Evolutionary conservation across 2,888 invertebrate species (phyloP), one percentile per base, ranked within the genome.

Genomic region (Drosophila prostipennis): DNA sequence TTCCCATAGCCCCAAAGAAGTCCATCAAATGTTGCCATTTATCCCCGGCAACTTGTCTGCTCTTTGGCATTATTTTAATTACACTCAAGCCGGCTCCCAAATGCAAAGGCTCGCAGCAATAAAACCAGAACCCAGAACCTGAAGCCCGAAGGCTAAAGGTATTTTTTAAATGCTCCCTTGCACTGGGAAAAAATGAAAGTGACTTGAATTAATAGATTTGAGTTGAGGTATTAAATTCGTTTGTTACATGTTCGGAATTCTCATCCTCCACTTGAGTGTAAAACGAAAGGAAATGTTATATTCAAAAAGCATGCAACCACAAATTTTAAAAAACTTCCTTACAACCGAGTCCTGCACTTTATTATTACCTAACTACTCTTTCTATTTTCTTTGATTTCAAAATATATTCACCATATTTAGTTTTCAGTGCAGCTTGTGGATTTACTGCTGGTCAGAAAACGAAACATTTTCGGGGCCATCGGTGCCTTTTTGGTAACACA

Each of bases 401-500:
- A 23, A 14, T 32, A n/a, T 10, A 6, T 11, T 32, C 0, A 16
- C 29, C 2, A 29, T 0, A 29, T 32, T 32, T 11, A 2, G 3
- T 16, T 46, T 6, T 7, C 67, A 63, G 61, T 70, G 64, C 34
- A 39, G n/a, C 10, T 5, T 29, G 14, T 55, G 70, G 71, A 65
- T 56, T 39, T 67, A 16, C 43, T 45, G 26, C 43, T 45, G 69
- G 69, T 23, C 55, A 55, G 70, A 65, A 69, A 65, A 45, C 43
- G 65, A 70, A 70, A 65, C 65, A 65, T 46, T 65, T 65, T 70
- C 19, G 71, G 65, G 71, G 37, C 55, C 54, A 69, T 80, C 81
- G 81, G 65, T 80, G 76, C 81, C 87, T 77, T 79, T 84, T 70
- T 70, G 81, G 87, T 78, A 85, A 85, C 81, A 81, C 89, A 89